phyloP scores from a whole-genome alignment of 2,797 vertebrate genomes.

The Hemibagrus guttatus region DNA sequence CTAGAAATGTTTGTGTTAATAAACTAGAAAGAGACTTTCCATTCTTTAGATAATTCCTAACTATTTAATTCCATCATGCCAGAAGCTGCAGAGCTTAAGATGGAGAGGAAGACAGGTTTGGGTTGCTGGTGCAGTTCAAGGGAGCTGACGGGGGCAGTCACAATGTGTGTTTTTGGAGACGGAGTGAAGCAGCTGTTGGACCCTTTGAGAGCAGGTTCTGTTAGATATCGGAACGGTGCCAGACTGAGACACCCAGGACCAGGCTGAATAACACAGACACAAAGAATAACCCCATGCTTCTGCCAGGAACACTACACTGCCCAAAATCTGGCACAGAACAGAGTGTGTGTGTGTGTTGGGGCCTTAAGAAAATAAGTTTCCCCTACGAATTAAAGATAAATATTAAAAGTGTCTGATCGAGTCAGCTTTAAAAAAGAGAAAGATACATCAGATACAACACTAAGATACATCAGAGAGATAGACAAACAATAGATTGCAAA shows the following conservation, averaged over 20 bases:
- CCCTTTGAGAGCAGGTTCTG: constrained; percentile 52
- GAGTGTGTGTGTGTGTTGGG: not conserved
- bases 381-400: constrained; percentile 16
- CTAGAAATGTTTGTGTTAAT: not conserved
- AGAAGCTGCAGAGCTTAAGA: not conserved
- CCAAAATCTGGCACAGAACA: constrained; percentile 38
- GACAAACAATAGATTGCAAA: not conserved
- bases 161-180: constrained; percentile 43
- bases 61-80: constrained; percentile 2
- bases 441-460: not conserved
- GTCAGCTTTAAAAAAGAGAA: not conserved
- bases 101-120: not conserved
- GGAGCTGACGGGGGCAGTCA: constrained; percentile 34
- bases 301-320: constrained; percentile 31
- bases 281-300: constrained; percentile 41
- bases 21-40: constrained; percentile 24
- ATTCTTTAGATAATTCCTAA: constrained; percentile 29
- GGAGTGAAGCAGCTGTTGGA: constrained; percentile 52
- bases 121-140: constrained; percentile 32
- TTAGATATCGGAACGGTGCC: constrained; percentile 44
- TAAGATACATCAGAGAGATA: not conserved
- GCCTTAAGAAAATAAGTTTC: not conserved
- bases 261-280: constrained; percentile 47
- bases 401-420: not conserved
- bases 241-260: constrained; percentile 39